Base-by-base conservation (phyloP, 2,797 vertebrate genomes). In the Tragelaphus oryx region DNA sequence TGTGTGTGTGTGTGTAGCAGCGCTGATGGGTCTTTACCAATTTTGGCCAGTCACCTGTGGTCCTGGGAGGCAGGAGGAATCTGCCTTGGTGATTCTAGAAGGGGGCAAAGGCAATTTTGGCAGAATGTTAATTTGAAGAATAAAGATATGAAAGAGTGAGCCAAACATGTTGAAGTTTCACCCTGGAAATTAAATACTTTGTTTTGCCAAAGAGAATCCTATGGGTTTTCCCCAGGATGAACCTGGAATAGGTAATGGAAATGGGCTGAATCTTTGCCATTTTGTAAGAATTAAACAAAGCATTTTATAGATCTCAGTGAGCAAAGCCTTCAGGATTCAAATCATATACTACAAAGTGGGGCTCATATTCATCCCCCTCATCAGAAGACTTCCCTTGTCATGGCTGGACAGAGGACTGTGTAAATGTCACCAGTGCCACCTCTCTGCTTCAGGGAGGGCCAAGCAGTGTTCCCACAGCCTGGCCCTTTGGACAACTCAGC, bases 221-320 rank as follows among this genome's bases (percentile, higher is more conserved):
- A 24, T 33, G 12, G 30, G 46, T 79, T 82, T 91, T 93, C 80
- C 60, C 26, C 85, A 54, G 30, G 76, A 50, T 80, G 37, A 92
- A 28, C 14, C 28, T 54, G 28, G 48, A 80, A 68, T 88, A 76
- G 62, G 10, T 60, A 91, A 92, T 44, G 26, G 62, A 90, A 93
- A 91, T 65, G 22, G 46, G 37, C 4, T 62, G 30, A 84, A 30
- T 79, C 37, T 94, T 75, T 87, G 52, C 7, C 50, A 85, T 93
- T 90, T 95, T 83, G 57, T 87, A 80, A 75, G n/a, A 90, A 84
- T 93, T 92, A 83, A 71, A 65, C 37, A 93, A 94, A 92, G 18
- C 7, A 46, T 11, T 90, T 94, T 80, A 26, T 71, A 91, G 83
- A 91, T 79, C 20, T 74, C 62, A 81, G 54, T 50, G 76, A 83